Evolutionary conservation across 2,888 invertebrate species (phyloP).

Genomic region (Tetragonisca angustula): DNA sequence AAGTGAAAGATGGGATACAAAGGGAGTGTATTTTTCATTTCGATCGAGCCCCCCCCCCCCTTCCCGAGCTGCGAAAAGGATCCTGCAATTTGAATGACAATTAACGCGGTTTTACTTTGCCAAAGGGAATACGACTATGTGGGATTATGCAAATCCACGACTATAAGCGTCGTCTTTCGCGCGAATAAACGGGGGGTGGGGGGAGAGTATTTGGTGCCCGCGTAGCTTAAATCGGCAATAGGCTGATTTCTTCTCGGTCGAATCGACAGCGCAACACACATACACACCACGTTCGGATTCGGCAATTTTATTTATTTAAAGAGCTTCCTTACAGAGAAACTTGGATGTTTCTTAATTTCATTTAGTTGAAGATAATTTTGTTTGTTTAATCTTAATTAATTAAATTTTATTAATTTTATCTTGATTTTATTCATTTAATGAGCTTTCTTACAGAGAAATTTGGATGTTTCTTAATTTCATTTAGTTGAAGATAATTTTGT

Average conservation of each 20-base stretch:
- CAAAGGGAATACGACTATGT: slow-evolving; percentile 1
- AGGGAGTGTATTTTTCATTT: slow-evolving; percentile 39
- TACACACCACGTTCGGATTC: not conserved
- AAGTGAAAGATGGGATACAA: not conserved
- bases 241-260: not conserved
- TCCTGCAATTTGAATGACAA: slow-evolving; percentile 42
- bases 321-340: not conserved
- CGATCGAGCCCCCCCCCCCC: not conserved
- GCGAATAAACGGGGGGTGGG: slow-evolving; percentile 6
- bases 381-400: too few species aligned
- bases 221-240: too few species aligned
- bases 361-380: too few species aligned
- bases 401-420: not conserved
- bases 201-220: not conserved
- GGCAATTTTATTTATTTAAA: not conserved
- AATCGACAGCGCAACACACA: not conserved
- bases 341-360: too few species aligned
- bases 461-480: too few species aligned
- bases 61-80: not conserved
- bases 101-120: slow-evolving; percentile 33
- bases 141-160: slow-evolving; percentile 35
- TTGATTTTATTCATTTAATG: not conserved
- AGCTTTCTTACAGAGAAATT: not conserved
- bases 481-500: too few species aligned
- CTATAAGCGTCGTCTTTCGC: slow-evolving; percentile 9